phyloP scores from a whole-genome alignment of 2,888 invertebrate species.

The Nysson spinosus region DNA sequence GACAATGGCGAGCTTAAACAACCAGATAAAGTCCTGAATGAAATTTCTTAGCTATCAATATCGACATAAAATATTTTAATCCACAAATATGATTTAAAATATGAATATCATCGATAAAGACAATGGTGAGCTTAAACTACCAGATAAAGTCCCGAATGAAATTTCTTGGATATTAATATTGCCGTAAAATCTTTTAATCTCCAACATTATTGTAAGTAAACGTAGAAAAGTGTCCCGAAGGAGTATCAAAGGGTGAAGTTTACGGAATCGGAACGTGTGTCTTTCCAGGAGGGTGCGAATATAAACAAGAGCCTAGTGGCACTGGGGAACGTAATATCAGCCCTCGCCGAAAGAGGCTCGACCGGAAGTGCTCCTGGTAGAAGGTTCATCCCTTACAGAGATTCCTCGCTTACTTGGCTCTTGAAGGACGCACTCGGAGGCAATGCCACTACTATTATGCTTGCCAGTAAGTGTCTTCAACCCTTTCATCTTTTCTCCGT shows the following conservation, averaged over 20 bases:
- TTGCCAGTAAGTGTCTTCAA: constrained; percentile 84
- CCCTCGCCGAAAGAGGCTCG: constrained; percentile 79
- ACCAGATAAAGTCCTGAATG: too few relatives aligned
- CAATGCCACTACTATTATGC: constrained; percentile 87
- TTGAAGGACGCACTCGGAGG: constrained; percentile 89
- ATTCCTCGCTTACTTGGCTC: constrained; percentile 89
- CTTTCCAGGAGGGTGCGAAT: constrained; percentile 80
- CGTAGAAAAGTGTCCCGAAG: neutral
- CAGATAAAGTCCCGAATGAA: too few relatives aligned
- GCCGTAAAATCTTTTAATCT: too few relatives aligned
- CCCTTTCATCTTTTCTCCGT: constrained; percentile 47
- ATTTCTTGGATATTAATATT: too few relatives aligned
- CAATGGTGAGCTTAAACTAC: too few relatives aligned
- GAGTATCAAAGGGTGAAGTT: neutral
- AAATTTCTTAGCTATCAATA: too few relatives aligned
- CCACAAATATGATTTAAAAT: too few relatives aligned
- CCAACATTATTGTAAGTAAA: neutral
- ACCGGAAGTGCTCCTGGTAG: constrained; percentile 69
- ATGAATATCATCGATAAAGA: too few relatives aligned
- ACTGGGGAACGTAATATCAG: constrained; percentile 89
- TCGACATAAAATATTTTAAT: too few relatives aligned
- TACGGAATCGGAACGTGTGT: constrained; percentile 7
- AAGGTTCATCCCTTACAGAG: constrained; percentile 87
- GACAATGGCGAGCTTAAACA: too few relatives aligned
- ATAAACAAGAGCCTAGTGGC: constrained; percentile 90